Evolutionary conservation across 2,113 vertebrate species (phyloP).

Genomic region (Piprites chloris): DNA sequence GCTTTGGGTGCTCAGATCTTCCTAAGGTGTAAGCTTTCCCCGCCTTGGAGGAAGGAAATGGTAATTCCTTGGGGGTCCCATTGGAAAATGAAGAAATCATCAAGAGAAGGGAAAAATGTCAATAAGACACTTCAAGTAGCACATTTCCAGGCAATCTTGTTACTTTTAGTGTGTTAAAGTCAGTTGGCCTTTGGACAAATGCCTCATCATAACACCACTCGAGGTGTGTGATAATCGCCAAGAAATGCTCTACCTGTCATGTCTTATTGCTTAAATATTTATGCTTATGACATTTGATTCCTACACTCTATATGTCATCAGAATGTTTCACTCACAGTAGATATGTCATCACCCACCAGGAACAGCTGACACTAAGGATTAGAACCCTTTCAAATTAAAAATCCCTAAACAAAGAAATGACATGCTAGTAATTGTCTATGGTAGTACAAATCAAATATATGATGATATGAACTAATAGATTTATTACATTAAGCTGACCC

Average conservation of each 20-base stretch:
- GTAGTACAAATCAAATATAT: conserved; percentile 64
- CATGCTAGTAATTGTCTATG: conserved; percentile 63
- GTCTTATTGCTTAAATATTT: conserved; percentile 73
- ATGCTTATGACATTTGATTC: conserved; percentile 72
- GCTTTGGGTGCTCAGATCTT: not conserved
- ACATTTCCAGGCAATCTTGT: conserved; percentile 13
- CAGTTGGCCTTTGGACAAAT: conserved; percentile 63
- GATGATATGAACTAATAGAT: conserved; percentile 60
- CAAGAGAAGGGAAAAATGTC: conserved; percentile 27
- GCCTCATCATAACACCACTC: conserved; percentile 59
- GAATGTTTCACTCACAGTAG: conserved; percentile 66
- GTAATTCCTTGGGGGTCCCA: not conserved
- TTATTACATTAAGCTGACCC: conserved; percentile 62
- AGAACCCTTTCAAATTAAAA: conserved; percentile 71
- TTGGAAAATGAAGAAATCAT: conserved; percentile 1
- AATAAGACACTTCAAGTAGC: conserved; percentile 13
- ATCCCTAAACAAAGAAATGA: conserved; percentile 69
- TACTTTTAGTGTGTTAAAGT: conserved; percentile 46
- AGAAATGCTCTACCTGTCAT: conserved; percentile 71
- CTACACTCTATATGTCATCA: conserved; percentile 70
- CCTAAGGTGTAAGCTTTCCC: not conserved
- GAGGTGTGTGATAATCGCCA: conserved; percentile 66
- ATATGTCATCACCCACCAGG: conserved; percentile 70
- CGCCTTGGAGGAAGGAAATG: not conserved
- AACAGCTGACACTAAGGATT: conserved; percentile 72